A percentile compares a stretch with the other conserved stretches of the same genome.
phyloP scores from a whole-genome alignment of 2,797 vertebrate species.

The Rhinichthys osculus region DNA sequence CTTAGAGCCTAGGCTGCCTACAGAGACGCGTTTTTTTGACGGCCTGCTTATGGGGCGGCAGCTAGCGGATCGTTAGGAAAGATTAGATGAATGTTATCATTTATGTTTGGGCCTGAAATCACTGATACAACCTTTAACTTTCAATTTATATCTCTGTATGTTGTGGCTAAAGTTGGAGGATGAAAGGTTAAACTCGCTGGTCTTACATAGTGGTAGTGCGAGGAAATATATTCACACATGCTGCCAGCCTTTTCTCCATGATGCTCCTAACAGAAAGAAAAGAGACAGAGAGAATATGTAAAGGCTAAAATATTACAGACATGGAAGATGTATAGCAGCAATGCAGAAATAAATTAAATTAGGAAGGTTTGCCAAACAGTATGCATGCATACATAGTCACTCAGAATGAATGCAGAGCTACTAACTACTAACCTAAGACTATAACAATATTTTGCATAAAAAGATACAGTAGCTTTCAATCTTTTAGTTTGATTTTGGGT shows the following conservation, averaged over 20 bases:
- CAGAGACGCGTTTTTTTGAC: no score
- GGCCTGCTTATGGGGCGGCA: no score
- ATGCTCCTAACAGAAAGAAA: slow-evolving; percentile 74
- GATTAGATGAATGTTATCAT: no score
- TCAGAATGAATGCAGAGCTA: no score
- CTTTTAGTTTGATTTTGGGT: not conserved
- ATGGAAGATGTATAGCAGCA: not conserved
- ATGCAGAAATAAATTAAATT: not conserved
- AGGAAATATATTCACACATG: slow-evolving; percentile 85
- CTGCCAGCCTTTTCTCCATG: slow-evolving; percentile 86
- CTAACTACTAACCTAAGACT: no score
- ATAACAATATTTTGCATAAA: not conserved
- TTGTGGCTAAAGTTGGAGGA: not conserved
- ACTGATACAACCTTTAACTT: not conserved
- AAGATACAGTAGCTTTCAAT: not conserved
- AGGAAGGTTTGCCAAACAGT: not conserved
- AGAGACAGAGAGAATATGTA: slow-evolving; percentile 13
- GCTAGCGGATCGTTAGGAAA: no score
- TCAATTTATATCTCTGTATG: not conserved
- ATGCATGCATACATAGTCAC: no score
- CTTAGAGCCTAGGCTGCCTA: no score
- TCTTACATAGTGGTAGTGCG: slow-evolving; percentile 86
- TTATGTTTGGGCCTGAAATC: no score
- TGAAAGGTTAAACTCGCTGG: slow-evolving; percentile 8
- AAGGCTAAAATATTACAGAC: not conserved